Percentiles rank a stretch among this genome's conserved stretches.
phyloP scores from a whole-genome alignment of 1,140 invertebrate genomes.

The Brachionus manjavacas region DNA sequence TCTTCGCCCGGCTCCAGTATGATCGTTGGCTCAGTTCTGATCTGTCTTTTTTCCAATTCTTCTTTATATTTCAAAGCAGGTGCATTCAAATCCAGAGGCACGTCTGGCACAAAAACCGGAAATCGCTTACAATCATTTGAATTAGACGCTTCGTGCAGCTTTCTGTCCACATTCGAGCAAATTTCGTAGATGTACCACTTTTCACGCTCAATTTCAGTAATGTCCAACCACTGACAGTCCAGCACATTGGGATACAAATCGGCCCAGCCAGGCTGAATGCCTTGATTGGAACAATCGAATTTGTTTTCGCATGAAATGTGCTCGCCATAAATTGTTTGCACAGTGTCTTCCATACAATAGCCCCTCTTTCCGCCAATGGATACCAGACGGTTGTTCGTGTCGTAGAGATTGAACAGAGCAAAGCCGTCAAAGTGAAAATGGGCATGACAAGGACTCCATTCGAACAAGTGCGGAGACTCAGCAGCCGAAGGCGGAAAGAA shows the following conservation, averaged over 20 bases:
- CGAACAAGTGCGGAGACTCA: not conserved
- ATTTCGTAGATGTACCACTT: conserved; percentile 20
- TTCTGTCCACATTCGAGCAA: not conserved
- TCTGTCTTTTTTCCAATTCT: not conserved
- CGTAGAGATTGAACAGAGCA: not conserved
- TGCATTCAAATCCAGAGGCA: not conserved
- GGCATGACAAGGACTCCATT: conserved; percentile 16
- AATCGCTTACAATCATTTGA: conserved; percentile 4
- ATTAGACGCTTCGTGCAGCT: not conserved
- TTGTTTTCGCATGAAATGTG: not conserved
- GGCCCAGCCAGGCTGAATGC: not conserved
- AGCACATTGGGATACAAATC: conserved; percentile 2
- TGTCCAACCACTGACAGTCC: conserved; percentile 24
- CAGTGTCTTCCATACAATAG: not conserved
- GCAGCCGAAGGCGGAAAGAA: not conserved
- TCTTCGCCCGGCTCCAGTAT: not conserved
- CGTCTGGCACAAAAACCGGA: not conserved
- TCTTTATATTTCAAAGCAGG: not conserved
- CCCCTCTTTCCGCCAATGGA: not conserved
- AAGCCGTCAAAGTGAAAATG: conserved; percentile 17
- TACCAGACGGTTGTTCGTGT: not conserved
- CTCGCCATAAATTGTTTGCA: not conserved
- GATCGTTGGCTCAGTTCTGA: not conserved
- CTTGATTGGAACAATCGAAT: not conserved
- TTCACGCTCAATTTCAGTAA: not conserved